These are phyloP conservation scores for Portunus trituberculatus DNA, from an alignment of 1,140 invertebrate genomes.

Conservation along the genomic window DNA sequence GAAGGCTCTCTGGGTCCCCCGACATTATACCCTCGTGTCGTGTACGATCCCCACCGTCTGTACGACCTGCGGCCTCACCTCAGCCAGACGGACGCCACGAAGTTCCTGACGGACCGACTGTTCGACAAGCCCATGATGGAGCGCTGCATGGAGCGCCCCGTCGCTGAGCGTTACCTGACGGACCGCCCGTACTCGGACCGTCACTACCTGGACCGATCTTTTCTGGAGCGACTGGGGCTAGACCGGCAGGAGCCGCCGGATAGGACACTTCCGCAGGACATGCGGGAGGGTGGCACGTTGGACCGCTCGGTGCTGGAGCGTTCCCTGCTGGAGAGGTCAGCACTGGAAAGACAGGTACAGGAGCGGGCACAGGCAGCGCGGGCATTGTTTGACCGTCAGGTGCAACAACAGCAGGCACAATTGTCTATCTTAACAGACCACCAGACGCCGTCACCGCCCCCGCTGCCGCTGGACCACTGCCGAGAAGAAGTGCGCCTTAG, in stretches of 20 bases:
- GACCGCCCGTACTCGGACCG: constrained; percentile 74
- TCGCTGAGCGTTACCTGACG: constrained; percentile 59
- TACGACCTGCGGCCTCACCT: constrained; percentile 60
- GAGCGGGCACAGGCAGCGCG: constrained; percentile 73
- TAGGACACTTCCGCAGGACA: not conserved
- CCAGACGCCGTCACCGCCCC: constrained; percentile 39
- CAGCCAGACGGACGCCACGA: constrained; percentile 48
- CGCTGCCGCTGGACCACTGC: not conserved
- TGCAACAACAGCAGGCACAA: constrained; percentile 67
- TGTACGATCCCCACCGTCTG: constrained; percentile 49
- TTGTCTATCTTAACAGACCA: not conserved
- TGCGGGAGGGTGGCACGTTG: not conserved
- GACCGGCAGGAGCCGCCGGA: constrained; percentile 53
- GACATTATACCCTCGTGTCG: constrained; percentile 35
- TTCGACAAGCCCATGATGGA: constrained; percentile 64
- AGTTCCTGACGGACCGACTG: constrained; percentile 64
- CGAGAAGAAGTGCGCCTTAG: not conserved
- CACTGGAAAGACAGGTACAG: constrained; percentile 75
- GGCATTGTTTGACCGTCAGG: constrained; percentile 68
- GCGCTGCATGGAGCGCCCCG: constrained; percentile 60
- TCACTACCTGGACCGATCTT: constrained; percentile 65
- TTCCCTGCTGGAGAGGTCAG: constrained; percentile 75
- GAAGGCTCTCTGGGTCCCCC: constrained; percentile 55
- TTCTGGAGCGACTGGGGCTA: constrained; percentile 71
- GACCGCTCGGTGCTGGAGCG: constrained; percentile 75